Percentiles rank a stretch among this genome's conserved stretches.
phyloP scores from a whole-genome alignment of 2,113 vertebrate species.

The Neoarius graeffei region DNA sequence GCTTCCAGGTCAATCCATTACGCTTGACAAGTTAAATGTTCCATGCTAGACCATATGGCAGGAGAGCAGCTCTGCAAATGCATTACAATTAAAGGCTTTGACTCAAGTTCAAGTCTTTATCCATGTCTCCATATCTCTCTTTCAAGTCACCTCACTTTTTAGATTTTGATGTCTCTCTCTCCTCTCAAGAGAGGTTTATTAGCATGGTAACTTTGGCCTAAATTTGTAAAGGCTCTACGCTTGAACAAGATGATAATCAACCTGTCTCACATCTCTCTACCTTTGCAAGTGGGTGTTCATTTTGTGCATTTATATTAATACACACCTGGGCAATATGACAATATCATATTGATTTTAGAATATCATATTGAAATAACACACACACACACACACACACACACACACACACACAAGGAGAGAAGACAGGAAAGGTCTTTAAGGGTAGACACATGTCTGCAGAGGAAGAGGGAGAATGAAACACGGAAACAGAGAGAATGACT shows the following conservation, averaged over 20 bases:
- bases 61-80: slow-evolving; percentile 79
- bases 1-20: slow-evolving; percentile 92
- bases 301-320: background rate
- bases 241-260: background rate
- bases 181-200: background rate
- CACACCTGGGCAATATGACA: background rate
- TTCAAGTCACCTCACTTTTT: slow-evolving; percentile 7
- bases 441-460: background rate
- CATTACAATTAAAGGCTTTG: slow-evolving; percentile 86
- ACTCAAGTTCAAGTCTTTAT: slow-evolving; percentile 74
- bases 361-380: background rate
- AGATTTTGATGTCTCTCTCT: background rate
- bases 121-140: slow-evolving; percentile 46
- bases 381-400: slow-evolving; percentile 1
- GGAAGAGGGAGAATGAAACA: background rate
- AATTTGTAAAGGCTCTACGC: background rate
- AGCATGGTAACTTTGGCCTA: background rate
- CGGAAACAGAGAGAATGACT: background rate
- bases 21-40: slow-evolving; percentile 92
- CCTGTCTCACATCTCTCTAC: background rate
- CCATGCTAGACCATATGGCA: slow-evolving; percentile 89
- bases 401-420: background rate
- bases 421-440: background rate
- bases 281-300: background rate
- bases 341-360: background rate